phyloP scores from a whole-genome alignment of 2,113 vertebrate species.

The Scartelaos histophorus region DNA sequence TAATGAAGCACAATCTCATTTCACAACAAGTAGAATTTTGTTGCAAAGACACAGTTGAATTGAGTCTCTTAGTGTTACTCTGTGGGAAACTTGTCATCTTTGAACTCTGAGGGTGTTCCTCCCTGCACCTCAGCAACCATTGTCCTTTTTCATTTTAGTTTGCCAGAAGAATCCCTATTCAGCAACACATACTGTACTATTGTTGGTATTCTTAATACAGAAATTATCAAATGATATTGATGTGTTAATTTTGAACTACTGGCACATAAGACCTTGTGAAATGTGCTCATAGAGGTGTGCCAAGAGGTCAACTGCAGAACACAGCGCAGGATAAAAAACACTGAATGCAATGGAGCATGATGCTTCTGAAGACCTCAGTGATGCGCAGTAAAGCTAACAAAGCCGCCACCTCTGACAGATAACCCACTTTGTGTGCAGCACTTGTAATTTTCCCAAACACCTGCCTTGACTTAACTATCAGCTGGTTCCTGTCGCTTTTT shows the following conservation, averaged over 20 bases:
- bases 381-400: constrained; percentile 33
- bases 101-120: constrained; percentile 60
- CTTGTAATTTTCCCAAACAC: constrained; percentile 70
- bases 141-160: constrained; percentile 11
- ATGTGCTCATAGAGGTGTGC: neutral
- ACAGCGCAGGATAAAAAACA: neutral
- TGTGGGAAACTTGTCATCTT: constrained; percentile 77
- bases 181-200: constrained; percentile 26
- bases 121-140: constrained; percentile 52
- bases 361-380: constrained; percentile 16
- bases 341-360: constrained; percentile 21
- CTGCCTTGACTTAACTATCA: constrained; percentile 68
- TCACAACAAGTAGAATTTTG: constrained; percentile 64
- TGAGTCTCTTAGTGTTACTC: constrained; percentile 56
- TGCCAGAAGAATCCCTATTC: constrained; percentile 14
- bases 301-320: constrained; percentile 16
- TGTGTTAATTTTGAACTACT: neutral
- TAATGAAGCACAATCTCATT: constrained; percentile 71
- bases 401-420: constrained; percentile 51
- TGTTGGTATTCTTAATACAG: neutral
- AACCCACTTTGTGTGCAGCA: constrained; percentile 41
- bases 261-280: neutral
- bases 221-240: neutral
- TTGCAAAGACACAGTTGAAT: constrained; percentile 57
- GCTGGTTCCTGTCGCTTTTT: constrained; percentile 63